Evolutionary conservation across 2,113 vertebrate species (phyloP).

Genomic region (Platichthys stellatus): DNA sequence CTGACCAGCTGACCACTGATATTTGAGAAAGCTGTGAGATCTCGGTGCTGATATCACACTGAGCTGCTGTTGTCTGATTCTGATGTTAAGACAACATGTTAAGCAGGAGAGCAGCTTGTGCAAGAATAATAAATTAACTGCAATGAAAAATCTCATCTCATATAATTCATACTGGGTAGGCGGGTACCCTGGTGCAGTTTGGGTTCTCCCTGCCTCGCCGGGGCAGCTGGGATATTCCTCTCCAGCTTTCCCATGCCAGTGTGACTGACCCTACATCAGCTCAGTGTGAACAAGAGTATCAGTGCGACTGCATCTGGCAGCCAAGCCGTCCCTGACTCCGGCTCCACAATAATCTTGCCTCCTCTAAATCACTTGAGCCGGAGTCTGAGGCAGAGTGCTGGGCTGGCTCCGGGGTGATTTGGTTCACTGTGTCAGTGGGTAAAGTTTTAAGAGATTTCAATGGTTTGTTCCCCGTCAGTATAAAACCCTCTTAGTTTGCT

Average conservation of each 20-base stretch:
- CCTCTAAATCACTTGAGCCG: constrained; percentile 41
- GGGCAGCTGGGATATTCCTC: background rate
- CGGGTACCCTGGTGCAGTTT: background rate
- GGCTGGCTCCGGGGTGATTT: constrained; percentile 15
- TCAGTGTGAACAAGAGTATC: constrained; percentile 15
- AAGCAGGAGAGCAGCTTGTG: no score
- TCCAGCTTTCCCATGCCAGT: background rate
- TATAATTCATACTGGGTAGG: background rate
- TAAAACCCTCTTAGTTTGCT: constrained; percentile 36
- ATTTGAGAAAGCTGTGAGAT: no score
- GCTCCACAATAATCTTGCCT: constrained; percentile 5
- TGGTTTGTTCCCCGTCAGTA: constrained; percentile 30
- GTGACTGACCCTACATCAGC: background rate
- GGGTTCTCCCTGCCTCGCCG: background rate
- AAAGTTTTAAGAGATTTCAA: constrained; percentile 40
- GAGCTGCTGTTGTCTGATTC: background rate
- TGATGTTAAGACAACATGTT: background rate
- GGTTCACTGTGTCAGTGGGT: constrained; percentile 63
- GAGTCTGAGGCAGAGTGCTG: constrained; percentile 26
- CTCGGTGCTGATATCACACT: no score
- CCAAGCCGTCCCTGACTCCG: background rate
- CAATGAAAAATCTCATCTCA: no score
- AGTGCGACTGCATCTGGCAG: constrained; percentile 7
- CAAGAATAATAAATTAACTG: no score
- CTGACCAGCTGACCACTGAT: no score